Conservation (phyloP, 2,113 vertebrate species). For the Telmatochromis sp. region DNA sequence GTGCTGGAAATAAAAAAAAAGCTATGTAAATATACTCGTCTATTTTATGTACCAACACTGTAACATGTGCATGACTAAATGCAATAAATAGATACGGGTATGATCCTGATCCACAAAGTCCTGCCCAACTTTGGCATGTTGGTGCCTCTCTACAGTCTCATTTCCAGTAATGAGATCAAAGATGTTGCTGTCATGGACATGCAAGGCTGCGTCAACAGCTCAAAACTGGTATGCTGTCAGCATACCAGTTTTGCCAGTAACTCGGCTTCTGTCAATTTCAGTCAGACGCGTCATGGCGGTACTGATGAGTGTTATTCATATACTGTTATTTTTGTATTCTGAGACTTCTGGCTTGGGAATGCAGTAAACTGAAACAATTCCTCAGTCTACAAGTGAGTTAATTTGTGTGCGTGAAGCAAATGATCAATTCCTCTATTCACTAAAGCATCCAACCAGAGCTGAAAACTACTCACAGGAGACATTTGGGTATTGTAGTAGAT, state of each 20-base stretch:
- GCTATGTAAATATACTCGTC: not conserved
- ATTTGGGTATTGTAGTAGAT: not conserved
- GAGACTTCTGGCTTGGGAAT: not conserved
- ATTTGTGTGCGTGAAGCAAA: fast-evolving
- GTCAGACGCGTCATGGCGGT: fast-evolving
- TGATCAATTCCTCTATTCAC: fast-evolving
- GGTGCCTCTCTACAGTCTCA: not conserved
- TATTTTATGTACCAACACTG: not conserved
- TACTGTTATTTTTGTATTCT: not conserved
- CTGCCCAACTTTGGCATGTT: not conserved
- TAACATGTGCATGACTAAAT: not conserved
- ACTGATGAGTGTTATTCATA: not conserved
- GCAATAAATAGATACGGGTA: not conserved
- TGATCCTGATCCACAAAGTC: not conserved
- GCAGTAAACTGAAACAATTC: not conserved
- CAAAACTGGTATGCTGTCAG: not conserved
- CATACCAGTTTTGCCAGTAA: not conserved
- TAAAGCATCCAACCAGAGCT: not conserved
- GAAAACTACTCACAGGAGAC: not conserved
- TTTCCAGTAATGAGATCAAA: not conserved
- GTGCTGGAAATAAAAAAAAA: not conserved
- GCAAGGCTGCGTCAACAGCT: not conserved
- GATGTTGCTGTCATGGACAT: not conserved
- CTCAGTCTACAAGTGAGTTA: fast-evolving
- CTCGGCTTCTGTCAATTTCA: fast-evolving